Evolutionary conservation across 2,888 invertebrate species (phyloP).

Genomic region (Chymomyza amoena): DNA sequence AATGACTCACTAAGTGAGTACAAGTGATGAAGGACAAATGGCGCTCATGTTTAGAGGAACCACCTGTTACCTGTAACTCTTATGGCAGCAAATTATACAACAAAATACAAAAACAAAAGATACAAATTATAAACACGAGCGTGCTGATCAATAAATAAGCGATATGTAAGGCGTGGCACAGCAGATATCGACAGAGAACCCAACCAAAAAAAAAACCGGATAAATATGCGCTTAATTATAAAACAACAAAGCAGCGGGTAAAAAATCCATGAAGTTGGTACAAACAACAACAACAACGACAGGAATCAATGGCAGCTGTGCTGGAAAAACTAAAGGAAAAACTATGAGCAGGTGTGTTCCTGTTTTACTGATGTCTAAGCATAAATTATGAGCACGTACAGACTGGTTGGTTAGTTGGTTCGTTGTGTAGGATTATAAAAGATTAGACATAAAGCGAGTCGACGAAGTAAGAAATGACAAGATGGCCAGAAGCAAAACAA

Average conservation of each 20-base stretch:
- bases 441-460: slow-evolving; percentile 40
- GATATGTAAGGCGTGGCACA: background rate
- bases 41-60: background rate
- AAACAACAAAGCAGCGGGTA: slow-evolving; percentile 32
- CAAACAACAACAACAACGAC: slow-evolving; percentile 4
- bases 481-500: slow-evolving; percentile 14
- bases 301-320: slow-evolving; percentile 49
- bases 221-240: slow-evolving; percentile 38
- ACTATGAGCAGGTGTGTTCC: slow-evolving; percentile 42
- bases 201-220: background rate
- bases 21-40: background rate
- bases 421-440: slow-evolving; percentile 10
- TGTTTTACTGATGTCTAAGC: slow-evolving; percentile 16
- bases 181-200: background rate
- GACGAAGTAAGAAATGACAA: background rate
- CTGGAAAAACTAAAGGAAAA: slow-evolving; percentile 33
- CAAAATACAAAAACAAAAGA: background rate
- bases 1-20: background rate
- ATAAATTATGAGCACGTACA: slow-evolving; percentile 67
- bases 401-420: background rate
- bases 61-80: slow-evolving; percentile 44
- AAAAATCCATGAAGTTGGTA: background rate
- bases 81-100: background rate
- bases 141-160: slow-evolving; percentile 16
- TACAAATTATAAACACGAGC: slow-evolving; percentile 39